Base-by-base conservation (phyloP, 2,888 invertebrate species). In the Meghimatium bilineatum region DNA sequence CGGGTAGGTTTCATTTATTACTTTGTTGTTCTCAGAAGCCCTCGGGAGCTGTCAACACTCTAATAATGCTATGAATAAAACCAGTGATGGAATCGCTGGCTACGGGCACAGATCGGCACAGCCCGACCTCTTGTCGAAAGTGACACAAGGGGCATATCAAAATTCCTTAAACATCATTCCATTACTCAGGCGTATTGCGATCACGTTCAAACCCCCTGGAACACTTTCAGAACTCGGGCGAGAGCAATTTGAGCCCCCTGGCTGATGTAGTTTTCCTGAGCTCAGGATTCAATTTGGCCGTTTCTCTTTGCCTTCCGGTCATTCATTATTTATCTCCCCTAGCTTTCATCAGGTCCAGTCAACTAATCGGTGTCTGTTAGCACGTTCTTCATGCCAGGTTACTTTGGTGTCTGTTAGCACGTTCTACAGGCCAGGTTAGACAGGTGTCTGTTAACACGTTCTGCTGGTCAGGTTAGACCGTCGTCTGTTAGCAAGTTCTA, bases 31-130 rank as follows among this genome's bases (percentile, higher is more conserved):
- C 63, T 29, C 78, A 14, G n/a, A n/a, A 26, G 63, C 67, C 66
- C 38, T 12, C 8, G 78, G 78, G 63, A 32, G 26, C 78, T 67
- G 63, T 63, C 67, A 49, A 14, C 63, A 36, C 52, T 71, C 36
- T 71, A 80, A 80, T 80, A 80, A 80, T 56, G 69, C 67, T 56
- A 71, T 20, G 80, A 80, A 80, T 80, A 71, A 80, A 74, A 52
- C 52, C 52, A 34, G 52, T 69, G 71, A 80, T 80, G n/a, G 80
- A 71, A 69, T 52, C 36, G 56, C 52, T n/a, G 12, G 52, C 56
- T 36, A 66, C 32, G 66, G 67, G 29, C 32, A 66, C 29, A 66
- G 29, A 44, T 32, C 32, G 17, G 32, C 44, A 56, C 44, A 12
- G 14, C 1, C 63, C 60, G 66, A 32, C 20, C 63, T 78, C 66